Percentiles rank a stretch among this genome's conserved stretches.
Conservation (phyloP, 1,140 invertebrate genomes). For the Leptopilina boulardi region DNA sequence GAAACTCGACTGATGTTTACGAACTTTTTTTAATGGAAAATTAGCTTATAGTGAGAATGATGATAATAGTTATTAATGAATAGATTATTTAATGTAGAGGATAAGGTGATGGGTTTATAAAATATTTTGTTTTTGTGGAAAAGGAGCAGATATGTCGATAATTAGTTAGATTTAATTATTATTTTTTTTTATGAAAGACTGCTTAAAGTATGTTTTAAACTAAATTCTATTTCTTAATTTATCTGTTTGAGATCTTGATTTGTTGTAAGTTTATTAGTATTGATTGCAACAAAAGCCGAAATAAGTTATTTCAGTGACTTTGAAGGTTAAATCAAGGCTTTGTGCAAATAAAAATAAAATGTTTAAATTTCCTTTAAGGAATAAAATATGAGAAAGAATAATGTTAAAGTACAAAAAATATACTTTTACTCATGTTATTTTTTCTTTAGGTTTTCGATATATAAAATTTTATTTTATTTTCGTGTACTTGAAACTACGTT, state of each 20-base stretch:
- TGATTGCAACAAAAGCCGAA: background rate
- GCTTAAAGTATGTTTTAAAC: background rate
- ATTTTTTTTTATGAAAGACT: slow-evolving; percentile 17
- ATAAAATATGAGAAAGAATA: too few relatives aligned
- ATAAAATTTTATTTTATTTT: too few relatives aligned
- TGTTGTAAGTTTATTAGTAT: slow-evolving; percentile 10
- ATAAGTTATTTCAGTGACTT: slow-evolving; percentile 5
- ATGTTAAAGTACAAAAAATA: too few relatives aligned
- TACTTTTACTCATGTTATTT: too few relatives aligned
- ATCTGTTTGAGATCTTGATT: slow-evolving; percentile 21
- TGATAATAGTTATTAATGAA: too few relatives aligned
- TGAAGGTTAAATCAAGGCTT: slow-evolving; percentile 11
- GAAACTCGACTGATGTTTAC: too few relatives aligned
- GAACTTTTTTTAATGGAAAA: too few relatives aligned
- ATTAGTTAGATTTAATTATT: background rate
- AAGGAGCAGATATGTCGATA: background rate
- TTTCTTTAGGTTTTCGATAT: too few relatives aligned
- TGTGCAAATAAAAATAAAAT: background rate
- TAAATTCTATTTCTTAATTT: slow-evolving; percentile 2
- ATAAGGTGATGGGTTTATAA: slow-evolving; percentile 9
- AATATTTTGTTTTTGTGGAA: background rate
- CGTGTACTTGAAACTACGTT: background rate
- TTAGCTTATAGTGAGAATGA: too few relatives aligned
- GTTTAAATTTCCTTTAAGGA: background rate
- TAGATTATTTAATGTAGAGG: background rate